phyloP scores from a whole-genome alignment of 2,797 vertebrate species.

The Anabacerthia variegaticeps region DNA sequence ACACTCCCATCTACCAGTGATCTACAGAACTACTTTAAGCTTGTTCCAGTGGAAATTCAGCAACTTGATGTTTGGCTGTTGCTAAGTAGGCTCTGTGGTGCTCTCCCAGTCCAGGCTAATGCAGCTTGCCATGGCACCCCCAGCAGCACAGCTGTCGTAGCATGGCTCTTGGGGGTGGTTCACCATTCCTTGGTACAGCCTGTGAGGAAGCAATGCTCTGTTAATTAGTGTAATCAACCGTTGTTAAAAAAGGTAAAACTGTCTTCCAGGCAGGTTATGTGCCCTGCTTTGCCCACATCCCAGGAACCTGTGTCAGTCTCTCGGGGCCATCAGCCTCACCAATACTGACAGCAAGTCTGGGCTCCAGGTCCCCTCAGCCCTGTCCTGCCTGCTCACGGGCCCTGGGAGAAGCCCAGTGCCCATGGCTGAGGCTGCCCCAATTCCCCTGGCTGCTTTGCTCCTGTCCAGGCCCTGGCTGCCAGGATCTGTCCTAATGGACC shows the following conservation, averaged over 20 bases:
- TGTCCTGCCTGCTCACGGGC: neutral
- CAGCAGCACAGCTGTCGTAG: rapidly evolving
- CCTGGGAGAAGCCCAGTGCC: rapidly evolving
- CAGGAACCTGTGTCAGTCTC: neutral
- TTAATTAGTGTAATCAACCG: neutral
- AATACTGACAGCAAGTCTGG: too few relatives aligned
- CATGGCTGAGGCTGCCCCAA: rapidly evolving
- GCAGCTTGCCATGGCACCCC: neutral
- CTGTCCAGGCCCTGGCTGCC: neutral
- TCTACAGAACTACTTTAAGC: neutral
- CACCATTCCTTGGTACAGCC: rapidly evolving
- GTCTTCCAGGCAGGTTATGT: neutral
- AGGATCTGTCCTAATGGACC: neutral
- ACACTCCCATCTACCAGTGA: neutral
- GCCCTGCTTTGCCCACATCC: too few relatives aligned
- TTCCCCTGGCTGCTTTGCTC: neutral
- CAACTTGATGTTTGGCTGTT: neutral
- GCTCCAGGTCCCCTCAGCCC: neutral
- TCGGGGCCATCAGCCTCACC: neutral
- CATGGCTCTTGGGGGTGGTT: rapidly evolving
- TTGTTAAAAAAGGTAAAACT: neutral
- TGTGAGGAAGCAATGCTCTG: neutral
- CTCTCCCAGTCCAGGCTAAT: neutral
- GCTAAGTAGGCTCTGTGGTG: neutral
- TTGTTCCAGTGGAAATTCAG: neutral